These are phyloP conservation scores for Melangyna quadrimaculata DNA, from an alignment of 2,888 invertebrate genomes.

Conservation along the genomic window DNA sequence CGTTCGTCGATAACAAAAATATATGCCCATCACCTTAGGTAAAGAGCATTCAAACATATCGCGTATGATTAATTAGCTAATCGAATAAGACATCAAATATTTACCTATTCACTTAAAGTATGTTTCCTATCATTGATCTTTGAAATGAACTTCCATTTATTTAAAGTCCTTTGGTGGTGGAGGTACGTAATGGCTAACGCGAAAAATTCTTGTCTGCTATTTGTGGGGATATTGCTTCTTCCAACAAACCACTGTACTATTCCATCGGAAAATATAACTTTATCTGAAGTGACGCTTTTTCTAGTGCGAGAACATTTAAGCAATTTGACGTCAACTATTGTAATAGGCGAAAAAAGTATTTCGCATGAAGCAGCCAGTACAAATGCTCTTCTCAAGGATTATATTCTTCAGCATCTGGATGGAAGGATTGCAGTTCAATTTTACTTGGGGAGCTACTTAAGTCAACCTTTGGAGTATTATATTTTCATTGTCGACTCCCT, in stretches of 20 bases:
- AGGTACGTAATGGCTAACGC: not conserved
- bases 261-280: not conserved
- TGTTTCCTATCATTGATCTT: not conserved
- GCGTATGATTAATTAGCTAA: not conserved
- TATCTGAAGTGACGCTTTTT: not conserved
- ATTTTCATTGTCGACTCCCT: slow-evolving; percentile 75
- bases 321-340: slow-evolving; percentile 2
- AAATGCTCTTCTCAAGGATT: slow-evolving; percentile 68
- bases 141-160: too few relatives aligned
- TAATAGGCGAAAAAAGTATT: slow-evolving; percentile 1
- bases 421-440: slow-evolving; percentile 73
- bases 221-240: not conserved
- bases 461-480: slow-evolving; percentile 72
- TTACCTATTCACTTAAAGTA: not conserved
- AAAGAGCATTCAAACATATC: not conserved
- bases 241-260: not conserved
- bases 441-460: slow-evolving; percentile 51
- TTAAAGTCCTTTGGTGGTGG: not conserved
- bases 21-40: not conserved
- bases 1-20: not conserved
- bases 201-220: not conserved
- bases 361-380: not conserved
- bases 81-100: not conserved
- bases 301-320: slow-evolving; percentile 17
- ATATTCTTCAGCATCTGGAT: slow-evolving; percentile 70